phyloP scores from a whole-genome alignment of 2,113 vertebrate genomes.

The Neolamprologus tretocephalus region DNA sequence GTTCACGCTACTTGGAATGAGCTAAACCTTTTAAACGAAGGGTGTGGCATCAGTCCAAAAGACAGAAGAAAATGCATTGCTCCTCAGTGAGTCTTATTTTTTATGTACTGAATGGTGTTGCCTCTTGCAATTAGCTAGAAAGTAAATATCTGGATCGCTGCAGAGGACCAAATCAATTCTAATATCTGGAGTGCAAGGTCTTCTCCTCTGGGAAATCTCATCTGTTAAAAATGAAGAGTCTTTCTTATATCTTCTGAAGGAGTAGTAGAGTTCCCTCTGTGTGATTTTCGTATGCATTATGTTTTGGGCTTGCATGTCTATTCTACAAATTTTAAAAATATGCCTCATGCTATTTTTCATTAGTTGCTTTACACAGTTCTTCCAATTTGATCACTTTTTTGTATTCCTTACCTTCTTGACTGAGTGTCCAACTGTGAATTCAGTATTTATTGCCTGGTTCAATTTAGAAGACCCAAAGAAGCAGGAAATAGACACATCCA shows the following conservation, averaged over 20 bases:
- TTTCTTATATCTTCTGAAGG: slow-evolving; percentile 7
- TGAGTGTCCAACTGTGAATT: background rate
- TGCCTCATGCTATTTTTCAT: background rate
- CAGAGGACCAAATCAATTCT: slow-evolving; percentile 60
- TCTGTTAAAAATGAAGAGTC: slow-evolving; percentile 46
- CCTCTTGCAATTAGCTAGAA: slow-evolving; percentile 57
- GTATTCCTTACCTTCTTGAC: background rate
- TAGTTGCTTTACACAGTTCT: background rate
- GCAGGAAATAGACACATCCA: slow-evolving; percentile 29
- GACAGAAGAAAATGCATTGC: slow-evolving; percentile 23
- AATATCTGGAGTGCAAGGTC: slow-evolving; percentile 56
- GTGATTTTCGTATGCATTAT: background rate
- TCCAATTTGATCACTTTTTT: background rate
- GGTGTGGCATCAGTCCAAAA: slow-evolving; percentile 20
- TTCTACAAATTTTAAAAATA: background rate
- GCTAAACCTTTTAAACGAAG: slow-evolving; percentile 6
- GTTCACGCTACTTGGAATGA: background rate
- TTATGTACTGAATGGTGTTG: slow-evolving; percentile 24
- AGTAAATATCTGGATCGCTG: slow-evolving; percentile 57
- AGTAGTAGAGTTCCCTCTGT: background rate
- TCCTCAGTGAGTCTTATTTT: slow-evolving; percentile 12
- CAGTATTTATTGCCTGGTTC: background rate
- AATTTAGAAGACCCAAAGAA: slow-evolving; percentile 13
- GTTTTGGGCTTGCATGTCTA: background rate
- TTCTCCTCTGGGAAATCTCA: slow-evolving; percentile 54